Conservation (phyloP, 2,113 vertebrate species). For the Oriolus oriolus region DNA sequence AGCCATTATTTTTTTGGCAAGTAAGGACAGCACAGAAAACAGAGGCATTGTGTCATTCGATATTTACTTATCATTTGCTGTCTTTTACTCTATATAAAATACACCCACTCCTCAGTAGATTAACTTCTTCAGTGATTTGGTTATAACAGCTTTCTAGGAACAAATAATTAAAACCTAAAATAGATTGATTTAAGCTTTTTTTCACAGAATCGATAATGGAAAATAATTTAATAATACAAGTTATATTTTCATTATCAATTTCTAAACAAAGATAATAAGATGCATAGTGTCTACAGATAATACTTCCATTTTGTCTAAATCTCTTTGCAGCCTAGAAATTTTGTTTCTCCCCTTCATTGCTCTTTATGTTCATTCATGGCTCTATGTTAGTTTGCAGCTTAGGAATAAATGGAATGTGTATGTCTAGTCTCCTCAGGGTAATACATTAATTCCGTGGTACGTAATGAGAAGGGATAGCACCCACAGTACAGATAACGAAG, state of each 20-base stretch:
- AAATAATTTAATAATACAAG: background rate
- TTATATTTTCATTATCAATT: background rate
- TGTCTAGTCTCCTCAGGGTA: background rate
- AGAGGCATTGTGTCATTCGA: background rate
- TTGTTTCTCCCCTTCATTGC: background rate
- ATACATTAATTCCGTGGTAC: background rate
- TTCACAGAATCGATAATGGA: background rate
- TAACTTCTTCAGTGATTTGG: background rate
- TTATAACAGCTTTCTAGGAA: background rate
- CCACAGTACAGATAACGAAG: too few species aligned
- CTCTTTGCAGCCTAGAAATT: background rate
- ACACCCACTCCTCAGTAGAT: background rate
- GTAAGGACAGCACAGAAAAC: background rate
- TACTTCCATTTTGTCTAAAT: background rate
- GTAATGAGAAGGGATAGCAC: background rate
- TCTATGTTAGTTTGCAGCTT: background rate
- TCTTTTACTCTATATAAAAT: background rate
- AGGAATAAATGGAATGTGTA: background rate
- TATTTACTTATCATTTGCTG: background rate
- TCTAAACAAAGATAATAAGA: background rate
- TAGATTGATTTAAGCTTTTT: background rate
- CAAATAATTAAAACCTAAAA: background rate
- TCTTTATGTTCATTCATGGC: background rate
- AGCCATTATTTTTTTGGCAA: background rate
- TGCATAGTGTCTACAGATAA: background rate